Evolutionary conservation across 2,888 invertebrate species (phyloP).

Genomic region (Drosophila picticornis): DNA sequence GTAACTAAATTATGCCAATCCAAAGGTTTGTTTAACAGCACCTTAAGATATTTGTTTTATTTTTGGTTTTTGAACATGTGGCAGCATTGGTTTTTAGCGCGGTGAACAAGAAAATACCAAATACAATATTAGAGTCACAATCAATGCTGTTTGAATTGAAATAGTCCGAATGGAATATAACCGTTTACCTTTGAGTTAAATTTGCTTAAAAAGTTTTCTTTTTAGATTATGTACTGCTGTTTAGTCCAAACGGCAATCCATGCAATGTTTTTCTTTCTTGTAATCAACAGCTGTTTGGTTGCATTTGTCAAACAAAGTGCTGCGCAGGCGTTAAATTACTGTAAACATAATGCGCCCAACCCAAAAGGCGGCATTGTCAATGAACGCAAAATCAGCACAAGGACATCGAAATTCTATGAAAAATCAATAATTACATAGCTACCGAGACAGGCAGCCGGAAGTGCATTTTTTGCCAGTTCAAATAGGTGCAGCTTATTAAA

Average conservation of each 20-base stretch:
- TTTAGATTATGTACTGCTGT: too few species aligned
- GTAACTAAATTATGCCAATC: neutral
- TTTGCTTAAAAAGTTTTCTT: neutral
- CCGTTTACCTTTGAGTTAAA: neutral
- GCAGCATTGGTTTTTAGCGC: neutral
- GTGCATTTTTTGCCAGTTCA: constrained; percentile 62
- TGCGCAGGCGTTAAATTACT: constrained; percentile 61
- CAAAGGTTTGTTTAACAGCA: neutral
- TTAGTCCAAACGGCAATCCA: neutral
- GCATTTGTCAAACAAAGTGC: constrained; percentile 43
- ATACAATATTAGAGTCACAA: neutral
- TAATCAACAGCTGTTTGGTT: constrained; percentile 39
- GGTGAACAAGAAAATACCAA: constrained; percentile 20
- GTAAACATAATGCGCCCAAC: constrained; percentile 68
- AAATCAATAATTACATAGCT: constrained; percentile 81
- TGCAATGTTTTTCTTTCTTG: neutral
- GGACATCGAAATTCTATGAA: constrained; percentile 74
- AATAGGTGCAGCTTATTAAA: constrained; percentile 33
- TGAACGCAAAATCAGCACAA: constrained; percentile 81
- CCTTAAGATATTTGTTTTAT: neutral
- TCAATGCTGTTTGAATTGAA: neutral
- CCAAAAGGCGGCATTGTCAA: constrained; percentile 61
- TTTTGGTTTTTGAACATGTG: neutral
- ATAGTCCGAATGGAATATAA: neutral
- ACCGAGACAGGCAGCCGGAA: constrained; percentile 59